Base-by-base conservation (phyloP, 2,113 vertebrate species). In the Microtus richardsoni region DNA sequence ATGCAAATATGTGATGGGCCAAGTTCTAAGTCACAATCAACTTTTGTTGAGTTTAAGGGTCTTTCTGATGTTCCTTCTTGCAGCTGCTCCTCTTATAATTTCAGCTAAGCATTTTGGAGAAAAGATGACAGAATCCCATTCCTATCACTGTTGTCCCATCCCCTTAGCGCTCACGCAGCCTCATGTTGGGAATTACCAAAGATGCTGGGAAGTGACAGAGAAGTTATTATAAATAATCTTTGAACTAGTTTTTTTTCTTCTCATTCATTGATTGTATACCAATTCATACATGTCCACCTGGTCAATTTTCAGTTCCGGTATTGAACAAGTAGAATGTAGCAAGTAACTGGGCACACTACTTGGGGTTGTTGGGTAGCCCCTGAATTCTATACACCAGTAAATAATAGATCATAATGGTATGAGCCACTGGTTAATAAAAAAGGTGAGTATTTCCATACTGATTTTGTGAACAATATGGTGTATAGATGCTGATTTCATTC, bases 401-500 rank as follows among this genome's bases (percentile, higher is more conserved):
- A 60, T 52, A 78, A 91, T 30, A 94, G 66, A 73, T 2, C 36
- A 83, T 28, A 41, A 41, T 89, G 75, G 5, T 10, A 22, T 92
- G 60, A 78, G 36, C 58, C 74, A 5, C 71, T 66, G 84, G 70
- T 58, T 94, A 68, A 82, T 91, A 44, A 93, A 49, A 75, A 93
- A 60, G 36, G 17, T 66, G 96, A 52, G 7, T 36, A 89, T 68
- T 79, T 21, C 28, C 52, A 75, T 24, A 80, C 88, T 79, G 24
- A 80, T 58, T 91, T 90, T 82, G 52, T 54, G 54, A 79, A 79
- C 54, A 83, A 73, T 73, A 60, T 91, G 79, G 11, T 22, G 2
- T 73, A 5, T 78, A 78, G 39, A 90, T 91, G 94, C 47, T 49
- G 79, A 30, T 93, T 86, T 91, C 88, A 91, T 93, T 93, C 92